Conservation (phyloP, 2,113 vertebrate species). For the Pangasianodon hypophthalmus region DNA sequence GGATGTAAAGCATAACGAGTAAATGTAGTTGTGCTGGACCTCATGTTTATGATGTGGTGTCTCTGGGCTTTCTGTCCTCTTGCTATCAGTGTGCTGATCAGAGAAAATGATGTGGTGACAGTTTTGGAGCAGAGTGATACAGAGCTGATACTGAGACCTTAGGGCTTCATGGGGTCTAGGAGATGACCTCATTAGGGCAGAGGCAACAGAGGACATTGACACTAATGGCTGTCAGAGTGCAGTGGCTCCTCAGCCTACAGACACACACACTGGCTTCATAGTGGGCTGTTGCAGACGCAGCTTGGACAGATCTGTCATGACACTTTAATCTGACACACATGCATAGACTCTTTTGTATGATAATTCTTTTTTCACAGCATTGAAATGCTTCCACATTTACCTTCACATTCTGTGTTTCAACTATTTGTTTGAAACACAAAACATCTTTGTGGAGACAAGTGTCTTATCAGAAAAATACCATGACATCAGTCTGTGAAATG, state of each 20-base stretch:
- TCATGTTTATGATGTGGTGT: not conserved
- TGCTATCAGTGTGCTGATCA: not conserved
- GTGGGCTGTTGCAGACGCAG: not conserved
- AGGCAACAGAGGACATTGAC: constrained; percentile 62
- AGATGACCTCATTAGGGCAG: constrained; percentile 58
- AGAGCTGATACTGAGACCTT: constrained; percentile 32
- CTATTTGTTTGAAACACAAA: not conserved
- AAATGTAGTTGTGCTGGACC: not conserved
- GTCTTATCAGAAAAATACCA: not conserved
- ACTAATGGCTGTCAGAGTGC: constrained; percentile 61
- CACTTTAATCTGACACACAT: constrained; percentile 1
- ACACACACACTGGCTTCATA: constrained; percentile 25
- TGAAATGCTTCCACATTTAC: not conserved
- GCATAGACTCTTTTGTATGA: not conserved
- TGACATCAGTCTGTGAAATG: not conserved
- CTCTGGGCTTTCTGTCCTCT: not conserved
- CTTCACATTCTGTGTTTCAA: not conserved
- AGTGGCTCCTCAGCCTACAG: constrained; percentile 7
- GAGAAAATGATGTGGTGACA: not conserved
- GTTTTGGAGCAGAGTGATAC: not conserved
- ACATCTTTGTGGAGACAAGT: not conserved
- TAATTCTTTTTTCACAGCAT: not conserved
- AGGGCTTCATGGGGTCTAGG: constrained; percentile 50
- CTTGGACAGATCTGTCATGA: constrained; percentile 19
- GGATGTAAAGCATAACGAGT: not conserved